Conservation (phyloP, 2,113 vertebrate genomes). For the Callaeas wilsoni region DNA sequence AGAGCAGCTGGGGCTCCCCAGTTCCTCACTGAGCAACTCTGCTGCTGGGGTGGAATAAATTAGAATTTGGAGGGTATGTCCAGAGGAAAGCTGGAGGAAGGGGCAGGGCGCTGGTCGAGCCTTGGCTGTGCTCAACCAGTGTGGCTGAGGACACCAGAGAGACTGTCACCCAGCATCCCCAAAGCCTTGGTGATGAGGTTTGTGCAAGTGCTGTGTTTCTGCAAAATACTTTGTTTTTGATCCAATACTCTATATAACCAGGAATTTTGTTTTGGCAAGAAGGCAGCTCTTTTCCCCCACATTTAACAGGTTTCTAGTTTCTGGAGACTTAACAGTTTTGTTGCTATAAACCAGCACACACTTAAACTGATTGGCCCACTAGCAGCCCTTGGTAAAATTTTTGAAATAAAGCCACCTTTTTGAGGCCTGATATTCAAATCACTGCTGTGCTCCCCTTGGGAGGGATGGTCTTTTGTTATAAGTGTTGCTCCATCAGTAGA, state of each 20-base stretch:
- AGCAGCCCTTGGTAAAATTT: not conserved
- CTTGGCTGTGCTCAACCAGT: not conserved
- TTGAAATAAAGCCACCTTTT: not conserved
- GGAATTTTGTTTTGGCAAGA: not conserved
- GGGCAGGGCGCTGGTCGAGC: not conserved
- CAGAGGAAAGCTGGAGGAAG: not conserved
- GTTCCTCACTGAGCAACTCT: not conserved
- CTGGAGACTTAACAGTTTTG: not conserved
- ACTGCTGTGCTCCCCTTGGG: not conserved
- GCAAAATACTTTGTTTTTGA: not conserved
- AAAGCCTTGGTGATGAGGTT: not conserved
- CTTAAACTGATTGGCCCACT: not conserved
- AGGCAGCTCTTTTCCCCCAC: not conserved
- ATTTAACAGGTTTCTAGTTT: not conserved
- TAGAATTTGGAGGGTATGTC: not conserved
- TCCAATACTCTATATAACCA: not conserved
- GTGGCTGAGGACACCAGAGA: not conserved
- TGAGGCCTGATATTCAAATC: not conserved
- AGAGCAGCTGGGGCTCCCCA: not conserved
- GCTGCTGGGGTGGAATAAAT: not conserved
- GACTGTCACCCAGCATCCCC: not conserved
- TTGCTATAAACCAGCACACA: not conserved
- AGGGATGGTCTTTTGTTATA: conserved; percentile 10
- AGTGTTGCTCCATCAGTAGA: not conserved
- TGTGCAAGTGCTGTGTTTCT: not conserved